Percentiles rank a stretch among this genome's conserved stretches.
Conservation (phyloP, 2,113 vertebrate genomes). For the Apteryx mantelli region DNA sequence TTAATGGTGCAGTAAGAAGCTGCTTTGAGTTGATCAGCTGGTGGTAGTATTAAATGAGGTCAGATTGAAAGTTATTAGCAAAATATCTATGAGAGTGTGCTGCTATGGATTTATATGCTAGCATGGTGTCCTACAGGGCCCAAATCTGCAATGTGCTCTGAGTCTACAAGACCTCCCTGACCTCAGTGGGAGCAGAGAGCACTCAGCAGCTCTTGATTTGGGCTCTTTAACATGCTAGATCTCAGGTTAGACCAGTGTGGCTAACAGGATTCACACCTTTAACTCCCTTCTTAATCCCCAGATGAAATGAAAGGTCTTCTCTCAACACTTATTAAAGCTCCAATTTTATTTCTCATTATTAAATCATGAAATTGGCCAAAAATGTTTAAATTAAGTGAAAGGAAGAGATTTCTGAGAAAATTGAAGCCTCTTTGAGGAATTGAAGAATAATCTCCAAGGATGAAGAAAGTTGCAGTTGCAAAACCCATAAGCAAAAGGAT, state of each 20-base stretch:
- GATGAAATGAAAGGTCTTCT: slow-evolving; percentile 65
- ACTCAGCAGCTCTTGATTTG: neutral
- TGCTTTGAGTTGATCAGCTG: slow-evolving; percentile 48
- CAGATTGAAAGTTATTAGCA: slow-evolving; percentile 56
- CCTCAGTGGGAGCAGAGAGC: neutral
- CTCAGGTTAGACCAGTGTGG: neutral
- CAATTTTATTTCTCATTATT: slow-evolving; percentile 79
- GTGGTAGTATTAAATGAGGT: neutral
- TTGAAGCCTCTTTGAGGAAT: slow-evolving; percentile 69
- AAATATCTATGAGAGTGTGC: slow-evolving; percentile 9
- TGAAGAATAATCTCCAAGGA: slow-evolving; percentile 67
- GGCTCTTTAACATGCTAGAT: neutral
- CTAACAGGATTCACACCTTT: slow-evolving; percentile 21
- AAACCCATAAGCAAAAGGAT: slow-evolving; percentile 46
- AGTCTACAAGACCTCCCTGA: neutral
- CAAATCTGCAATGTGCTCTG: neutral
- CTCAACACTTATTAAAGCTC: slow-evolving; percentile 70
- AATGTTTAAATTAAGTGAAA: slow-evolving; percentile 79
- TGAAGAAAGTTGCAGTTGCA: slow-evolving; percentile 55
- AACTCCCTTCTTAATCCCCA: slow-evolving; percentile 59
- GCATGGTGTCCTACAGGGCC: neutral
- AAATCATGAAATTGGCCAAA: slow-evolving; percentile 76
- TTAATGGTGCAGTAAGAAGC: slow-evolving; percentile 15
- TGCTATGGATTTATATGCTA: neutral
- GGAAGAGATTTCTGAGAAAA: slow-evolving; percentile 74